Evolutionary conservation across 2,113 vertebrate species (phyloP), one percentile per base, ranked within the genome.

Genomic region (Amblyopsis rosae): DNA sequence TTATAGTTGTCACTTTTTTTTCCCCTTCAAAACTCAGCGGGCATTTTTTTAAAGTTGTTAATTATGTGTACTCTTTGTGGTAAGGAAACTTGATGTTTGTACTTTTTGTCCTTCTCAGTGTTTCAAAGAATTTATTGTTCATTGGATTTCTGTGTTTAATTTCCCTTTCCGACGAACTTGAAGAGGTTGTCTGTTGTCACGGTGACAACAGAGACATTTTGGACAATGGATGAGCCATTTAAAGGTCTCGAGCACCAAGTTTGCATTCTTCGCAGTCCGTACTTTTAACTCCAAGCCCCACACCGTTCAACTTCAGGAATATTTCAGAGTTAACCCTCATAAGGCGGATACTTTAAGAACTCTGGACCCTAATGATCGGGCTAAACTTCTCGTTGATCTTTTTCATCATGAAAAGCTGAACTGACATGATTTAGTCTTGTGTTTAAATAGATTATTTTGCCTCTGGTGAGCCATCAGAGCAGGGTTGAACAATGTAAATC

Each of bases 51-150:
- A 56, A 77, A 88, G 68, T 85, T 88, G 85, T 89, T 86, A 76
- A 76, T 74, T 91, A 82, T 88, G 85, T 90, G 90, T 89, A 87
- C 84, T 90, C 74, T 87, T 72, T 88, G 87, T 90, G 89, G 77
- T 88, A 87, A 89, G 85, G 77, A 87, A 86, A 82, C 85, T 90
- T 81, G 88, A 65, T 93, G 90, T 93, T 92, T 85, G 90, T 92
- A 88, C 77, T 87, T 87, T 90, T 85, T 86, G 84, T 91, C 82
- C 75, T 86, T 81, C 87, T 92, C 68, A 79, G 75, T 91, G 89
- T 91, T 89, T 82, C 67, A 72, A 64, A 12, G 12, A 32, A 9
- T 45, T 65, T 60, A 57, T 78, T 12, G 33, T 32, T 69, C 33
- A 60, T 65, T 55, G 57, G 11, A 50, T 17, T 45, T 2, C 19